Conservation (phyloP, 1,140 invertebrate genomes). For the Pseudomyrmex concolor region DNA sequence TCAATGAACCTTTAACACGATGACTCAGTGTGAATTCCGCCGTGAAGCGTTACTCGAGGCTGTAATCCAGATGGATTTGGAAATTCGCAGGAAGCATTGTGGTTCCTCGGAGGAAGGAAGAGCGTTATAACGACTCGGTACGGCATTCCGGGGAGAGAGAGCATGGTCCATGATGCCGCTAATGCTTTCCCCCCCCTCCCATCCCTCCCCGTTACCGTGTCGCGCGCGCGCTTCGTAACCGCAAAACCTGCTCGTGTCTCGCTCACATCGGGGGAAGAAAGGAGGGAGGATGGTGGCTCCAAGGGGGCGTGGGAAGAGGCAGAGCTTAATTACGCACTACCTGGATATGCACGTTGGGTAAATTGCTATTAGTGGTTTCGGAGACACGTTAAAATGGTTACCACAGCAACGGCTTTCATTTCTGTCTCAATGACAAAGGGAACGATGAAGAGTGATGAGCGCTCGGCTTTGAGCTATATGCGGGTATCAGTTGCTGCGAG, state of each 20-base stretch:
- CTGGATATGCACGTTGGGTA: conserved; percentile 59
- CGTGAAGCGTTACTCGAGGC: conserved; percentile 40
- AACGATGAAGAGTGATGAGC: conserved; percentile 59
- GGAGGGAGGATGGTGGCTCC: conserved; percentile 45
- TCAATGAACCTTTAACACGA: conserved; percentile 35
- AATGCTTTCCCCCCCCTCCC: conserved; percentile 60
- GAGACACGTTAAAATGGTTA: conserved; percentile 58
- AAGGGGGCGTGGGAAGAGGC: conserved; percentile 37
- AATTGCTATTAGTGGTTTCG: conserved; percentile 68
- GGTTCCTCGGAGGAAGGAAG: conserved; percentile 56
- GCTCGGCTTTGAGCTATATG: conserved; percentile 16
- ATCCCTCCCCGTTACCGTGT: conserved; percentile 21
- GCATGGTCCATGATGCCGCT: conserved; percentile 47
- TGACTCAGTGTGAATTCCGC: conserved; percentile 46
- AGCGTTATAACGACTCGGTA: conserved; percentile 58
- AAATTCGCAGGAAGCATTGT: conserved; percentile 61
- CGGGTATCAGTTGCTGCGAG: conserved; percentile 6
- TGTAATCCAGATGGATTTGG: conserved; percentile 61
- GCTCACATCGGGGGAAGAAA: conserved; percentile 15
- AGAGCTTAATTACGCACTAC: conserved; percentile 70
- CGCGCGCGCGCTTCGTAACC: conserved; percentile 30
- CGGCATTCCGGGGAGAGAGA: conserved; percentile 47
- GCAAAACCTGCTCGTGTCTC: conserved; percentile 64
- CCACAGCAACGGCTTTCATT: conserved; percentile 60
- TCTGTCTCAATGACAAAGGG: conserved; percentile 54